Evolutionary conservation across 2,113 vertebrate genomes (phyloP), one percentile per base, ranked within the genome.

Genomic region (Crotalus tigris): DNA sequence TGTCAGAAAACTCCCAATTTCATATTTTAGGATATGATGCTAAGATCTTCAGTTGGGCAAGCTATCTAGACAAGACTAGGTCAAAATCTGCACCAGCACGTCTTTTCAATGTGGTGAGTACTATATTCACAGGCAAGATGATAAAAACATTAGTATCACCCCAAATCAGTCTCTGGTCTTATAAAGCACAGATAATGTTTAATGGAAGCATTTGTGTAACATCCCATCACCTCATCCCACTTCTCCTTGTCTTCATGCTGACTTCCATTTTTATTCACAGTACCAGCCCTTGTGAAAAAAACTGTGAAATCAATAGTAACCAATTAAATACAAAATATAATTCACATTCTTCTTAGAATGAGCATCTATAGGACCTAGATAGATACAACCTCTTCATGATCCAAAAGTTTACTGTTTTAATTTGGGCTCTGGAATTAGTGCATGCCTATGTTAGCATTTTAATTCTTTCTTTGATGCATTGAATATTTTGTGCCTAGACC

Each of bases 51-150:
- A 97, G 7, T 95, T 99, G 99, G 99, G 96, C 98, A 7, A 94
- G 89, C 91, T 99, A 99, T 96, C 95, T 99, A 94, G 96, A 98
- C 91, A 97, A 98, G 94, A 98, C 98, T 6, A 97, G 95, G 46
- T 95, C 98, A 0, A 97, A 95, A 93, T 96, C 98, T 61, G 99
- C 97, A 87, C 98, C 99, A 0, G 94, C 98, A 0, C 96, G 97
- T 54, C 98, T 99, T 26, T 99, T 99, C 57, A 99, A 99, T 95
- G 97, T 98, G 88, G 99, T 99, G 96, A 99, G 98, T 96, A 15
- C 85, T 39, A 2, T 3, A 2, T 46, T 29, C 44, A 13, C 15
- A 15, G 90, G 21, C 3, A 17, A 0, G 26, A 51, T 13, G 51
- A 12, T 26, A 90, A 86, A 49, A 24, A 8, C 95, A 29, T 7